Evolutionary conservation across 2,797 vertebrate species (phyloP), one percentile per base, ranked within the genome.

Genomic region (Gymnodraco acuticeps): DNA sequence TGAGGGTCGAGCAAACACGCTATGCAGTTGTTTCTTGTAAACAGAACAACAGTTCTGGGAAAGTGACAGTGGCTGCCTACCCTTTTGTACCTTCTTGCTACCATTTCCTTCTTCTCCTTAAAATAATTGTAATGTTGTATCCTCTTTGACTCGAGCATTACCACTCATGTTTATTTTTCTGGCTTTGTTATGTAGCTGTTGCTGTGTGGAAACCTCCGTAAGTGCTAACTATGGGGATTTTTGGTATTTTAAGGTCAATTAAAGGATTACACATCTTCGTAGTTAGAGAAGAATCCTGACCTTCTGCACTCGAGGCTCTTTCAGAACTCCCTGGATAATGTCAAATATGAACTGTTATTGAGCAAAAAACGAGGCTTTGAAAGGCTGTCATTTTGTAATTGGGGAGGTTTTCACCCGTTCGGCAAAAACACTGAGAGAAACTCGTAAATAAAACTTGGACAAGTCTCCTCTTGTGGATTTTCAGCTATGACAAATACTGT

Each of bases 1-100:
- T 77, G 69, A 83, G 54, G 75, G 81, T 63, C 90, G 77, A 71
- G 81, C 86, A 86, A 90, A 92, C 89, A 93, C 50, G 81, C 89
- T 64, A 91, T 87, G 75, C 79, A 88, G 85, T 90, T 86, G 80
- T 88, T 90, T 89, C 86, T 86, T 82, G 79, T 88, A 93, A 94
- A 92, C 84, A 88, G 80, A 76, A 89, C 84, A 87, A 88, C 81
- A 85, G 82, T 59, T 80, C 83, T 87, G 88, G 74, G 82, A 91
- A 83, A 73, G 83, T 73, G 78, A 78, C 70, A 31, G 74, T 84
- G 63, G 60, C 51, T 68, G 72, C 13, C 81, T 67, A 42, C 31
- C 13, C 33, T 78, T 33, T 68, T 52, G 58, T 63, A 84, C 62
- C 47, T 50, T 55, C 56, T 56, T 33, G 1, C 4, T 52, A 19